Conservation (phyloP, 2,888 invertebrate genomes). For the Herminia tarsipennalis region DNA sequence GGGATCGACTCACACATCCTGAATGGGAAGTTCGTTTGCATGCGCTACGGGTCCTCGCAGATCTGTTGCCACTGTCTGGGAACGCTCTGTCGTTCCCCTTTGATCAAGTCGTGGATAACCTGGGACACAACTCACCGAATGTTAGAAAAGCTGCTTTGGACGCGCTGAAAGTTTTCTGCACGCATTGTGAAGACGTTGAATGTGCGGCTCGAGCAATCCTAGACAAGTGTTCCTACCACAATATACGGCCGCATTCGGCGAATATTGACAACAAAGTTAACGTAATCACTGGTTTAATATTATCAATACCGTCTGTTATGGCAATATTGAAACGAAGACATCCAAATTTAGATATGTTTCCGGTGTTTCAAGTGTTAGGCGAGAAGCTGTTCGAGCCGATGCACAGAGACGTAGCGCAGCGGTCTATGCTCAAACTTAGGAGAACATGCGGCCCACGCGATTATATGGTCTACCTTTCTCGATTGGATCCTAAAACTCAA, state of each 20-base stretch:
- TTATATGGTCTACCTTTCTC: constrained; percentile 86
- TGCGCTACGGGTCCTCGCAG: constrained; percentile 91
- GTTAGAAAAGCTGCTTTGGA: constrained; percentile 93
- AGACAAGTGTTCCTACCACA: constrained; percentile 87
- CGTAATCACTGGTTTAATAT: constrained; percentile 87
- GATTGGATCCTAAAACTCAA: constrained; percentile 76
- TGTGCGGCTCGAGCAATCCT: constrained; percentile 88
- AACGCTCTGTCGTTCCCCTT: constrained; percentile 89
- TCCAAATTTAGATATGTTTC: constrained; percentile 77
- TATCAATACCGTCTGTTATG: constrained; percentile 87
- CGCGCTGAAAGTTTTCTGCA: constrained; percentile 90
- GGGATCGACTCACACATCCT: constrained; percentile 90
- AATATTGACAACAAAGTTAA: constrained; percentile 82
- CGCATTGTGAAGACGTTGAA: constrained; percentile 88
- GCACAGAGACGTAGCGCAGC: constrained; percentile 89
- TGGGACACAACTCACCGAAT: constrained; percentile 92
- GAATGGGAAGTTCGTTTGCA: constrained; percentile 95
- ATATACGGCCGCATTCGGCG: constrained; percentile 81
- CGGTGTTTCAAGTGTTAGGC: constrained; percentile 82
- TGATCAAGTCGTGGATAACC: constrained; percentile 90
- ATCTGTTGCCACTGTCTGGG: constrained; percentile 91
- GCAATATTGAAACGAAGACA: constrained; percentile 83
- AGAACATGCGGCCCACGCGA: constrained; percentile 88
- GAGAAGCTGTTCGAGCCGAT: constrained; percentile 81
- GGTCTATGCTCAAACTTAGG: constrained; percentile 89